Evolutionary conservation across 2,888 invertebrate species (phyloP).

Genomic region (Apamea sordens): DNA sequence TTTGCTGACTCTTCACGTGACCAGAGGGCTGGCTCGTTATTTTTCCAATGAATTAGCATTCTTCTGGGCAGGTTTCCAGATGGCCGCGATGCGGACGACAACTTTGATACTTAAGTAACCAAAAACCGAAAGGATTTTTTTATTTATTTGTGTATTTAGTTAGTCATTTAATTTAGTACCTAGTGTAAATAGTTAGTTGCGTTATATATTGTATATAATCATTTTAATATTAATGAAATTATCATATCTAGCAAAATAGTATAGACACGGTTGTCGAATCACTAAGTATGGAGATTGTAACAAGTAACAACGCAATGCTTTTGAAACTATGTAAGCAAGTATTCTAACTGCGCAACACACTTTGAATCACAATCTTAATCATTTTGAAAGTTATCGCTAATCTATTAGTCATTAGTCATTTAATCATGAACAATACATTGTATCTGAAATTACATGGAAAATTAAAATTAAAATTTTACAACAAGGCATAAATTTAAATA

Average conservation of each 20-base stretch:
- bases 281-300: neutral
- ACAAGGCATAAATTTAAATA: no score
- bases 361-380: no score
- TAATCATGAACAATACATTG: no score
- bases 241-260: neutral
- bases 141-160: neutral
- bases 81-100: neutral
- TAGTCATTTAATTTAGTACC: neutral
- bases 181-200: no score
- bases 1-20: no score
- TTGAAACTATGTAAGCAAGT: neutral
- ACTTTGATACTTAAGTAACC: neutral
- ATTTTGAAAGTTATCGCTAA: no score
- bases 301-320: neutral
- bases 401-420: no score
- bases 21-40: neutral
- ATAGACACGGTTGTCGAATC: no score
- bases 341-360: neutral
- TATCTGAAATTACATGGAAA: no score
- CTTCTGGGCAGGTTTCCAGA: neutral
- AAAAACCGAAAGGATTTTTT: neutral
- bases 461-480: no score
- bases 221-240: no score
- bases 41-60: neutral
- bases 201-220: no score